These are phyloP conservation scores for Phortica okadai DNA, from an alignment of 2,888 invertebrate genomes.

Conservation along the genomic window DNA sequence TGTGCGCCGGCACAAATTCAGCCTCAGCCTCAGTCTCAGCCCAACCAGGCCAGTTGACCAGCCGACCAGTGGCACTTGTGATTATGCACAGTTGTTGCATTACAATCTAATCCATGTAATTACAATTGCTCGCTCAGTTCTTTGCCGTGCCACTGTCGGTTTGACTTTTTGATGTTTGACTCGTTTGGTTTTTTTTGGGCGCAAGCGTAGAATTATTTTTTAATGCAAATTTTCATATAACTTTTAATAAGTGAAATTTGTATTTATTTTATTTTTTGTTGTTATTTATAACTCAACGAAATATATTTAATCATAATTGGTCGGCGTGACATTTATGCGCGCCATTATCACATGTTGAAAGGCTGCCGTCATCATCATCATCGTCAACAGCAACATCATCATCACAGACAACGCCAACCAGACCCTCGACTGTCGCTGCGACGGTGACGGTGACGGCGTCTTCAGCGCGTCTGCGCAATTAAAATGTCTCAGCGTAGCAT, in stretches of 20 bases:
- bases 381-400: background rate
- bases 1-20: background rate
- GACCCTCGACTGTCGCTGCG: background rate
- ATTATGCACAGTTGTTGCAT: constrained; percentile 40
- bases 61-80: constrained; percentile 43
- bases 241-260: background rate
- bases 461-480: constrained; percentile 56
- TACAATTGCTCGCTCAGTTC: background rate
- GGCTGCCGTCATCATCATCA: constrained; percentile 2
- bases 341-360: constrained; percentile 20
- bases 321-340: constrained; percentile 13
- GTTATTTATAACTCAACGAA: background rate
- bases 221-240: constrained; percentile 58
- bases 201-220: constrained; percentile 45
- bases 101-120: constrained; percentile 22
- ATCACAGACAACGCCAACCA: background rate
- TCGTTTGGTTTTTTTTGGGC: constrained; percentile 9
- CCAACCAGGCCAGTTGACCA: background rate
- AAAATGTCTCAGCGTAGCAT: constrained; percentile 60
- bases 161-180: constrained; percentile 55
- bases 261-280: background rate
- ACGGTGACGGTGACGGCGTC: background rate
- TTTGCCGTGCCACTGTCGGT: constrained; percentile 17
- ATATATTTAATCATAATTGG: constrained; percentile 8
- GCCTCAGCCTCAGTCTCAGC: too few relatives aligned